phyloP scores from a whole-genome alignment of 1,140 invertebrate genomes.

The Geopemphigus sp. region DNA sequence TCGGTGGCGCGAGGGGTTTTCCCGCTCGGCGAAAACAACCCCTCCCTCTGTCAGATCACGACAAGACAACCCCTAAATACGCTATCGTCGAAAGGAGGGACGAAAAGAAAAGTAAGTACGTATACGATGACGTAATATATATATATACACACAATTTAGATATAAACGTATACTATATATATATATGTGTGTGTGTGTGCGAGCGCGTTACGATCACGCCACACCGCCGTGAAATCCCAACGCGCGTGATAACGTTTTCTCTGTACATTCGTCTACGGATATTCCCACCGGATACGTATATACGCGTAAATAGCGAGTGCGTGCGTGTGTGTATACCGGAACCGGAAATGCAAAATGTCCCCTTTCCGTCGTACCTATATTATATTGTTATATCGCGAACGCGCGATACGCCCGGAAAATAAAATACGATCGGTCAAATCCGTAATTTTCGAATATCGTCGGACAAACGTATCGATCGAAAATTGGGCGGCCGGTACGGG shows the following conservation, averaged over 20 bases:
- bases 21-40: neutral
- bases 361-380: neutral
- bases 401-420: neutral
- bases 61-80: constrained; percentile 23
- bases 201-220: too few species aligned
- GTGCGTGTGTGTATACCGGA: neutral
- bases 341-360: constrained; percentile 39
- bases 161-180: too few species aligned
- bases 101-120: neutral
- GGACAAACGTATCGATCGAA: too few species aligned
- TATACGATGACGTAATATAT: too few species aligned
- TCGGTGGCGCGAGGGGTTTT: too few species aligned
- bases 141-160: too few species aligned
- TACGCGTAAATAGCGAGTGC: too few species aligned
- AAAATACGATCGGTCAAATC: constrained; percentile 2
- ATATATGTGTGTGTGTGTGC: too few species aligned
- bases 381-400: too few species aligned
- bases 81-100: neutral
- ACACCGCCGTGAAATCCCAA: neutral
- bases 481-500: too few species aligned
- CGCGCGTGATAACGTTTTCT: constrained; percentile 13
- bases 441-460: too few species aligned
- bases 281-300: constrained; percentile 6
- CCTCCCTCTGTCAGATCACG: neutral
- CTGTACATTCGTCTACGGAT: neutral